These are phyloP conservation scores for Coregonus ussuriensis DNA, from an alignment of 2,797 vertebrate genomes.

Conservation along the genomic window DNA sequence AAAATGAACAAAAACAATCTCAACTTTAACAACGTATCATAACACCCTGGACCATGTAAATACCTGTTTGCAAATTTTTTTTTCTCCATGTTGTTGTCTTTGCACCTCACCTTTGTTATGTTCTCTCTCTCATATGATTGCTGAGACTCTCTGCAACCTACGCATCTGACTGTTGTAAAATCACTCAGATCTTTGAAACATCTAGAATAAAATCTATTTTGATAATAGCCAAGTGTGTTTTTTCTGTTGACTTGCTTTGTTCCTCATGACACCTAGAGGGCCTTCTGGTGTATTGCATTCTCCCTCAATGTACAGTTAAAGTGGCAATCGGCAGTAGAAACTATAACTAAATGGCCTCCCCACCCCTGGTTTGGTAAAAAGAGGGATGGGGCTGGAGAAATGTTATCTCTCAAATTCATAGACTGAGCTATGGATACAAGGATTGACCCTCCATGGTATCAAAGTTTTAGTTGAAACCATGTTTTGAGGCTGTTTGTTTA, in stretches of 20 bases:
- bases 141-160: slow-evolving; percentile 87
- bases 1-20: slow-evolving; percentile 71
- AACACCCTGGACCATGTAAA: slow-evolving; percentile 91
- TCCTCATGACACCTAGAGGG: background rate
- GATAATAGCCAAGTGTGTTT: slow-evolving; percentile 84
- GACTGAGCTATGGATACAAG: too few relatives aligned
- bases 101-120: slow-evolving; percentile 70
- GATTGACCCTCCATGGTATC: too few relatives aligned
- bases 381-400: too few relatives aligned
- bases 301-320: background rate
- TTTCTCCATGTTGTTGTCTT: slow-evolving; percentile 66
- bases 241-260: slow-evolving; percentile 22
- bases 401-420: too few relatives aligned
- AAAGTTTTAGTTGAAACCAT: too few relatives aligned
- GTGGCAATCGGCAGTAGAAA: too few relatives aligned
- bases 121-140: slow-evolving; percentile 83
- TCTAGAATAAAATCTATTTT: slow-evolving; percentile 99
- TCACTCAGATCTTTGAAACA: slow-evolving; percentile 95
- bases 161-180: slow-evolving; percentile 98
- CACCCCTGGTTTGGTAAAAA: too few relatives aligned
- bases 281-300: background rate
- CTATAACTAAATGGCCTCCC: too few relatives aligned
- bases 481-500: too few relatives aligned
- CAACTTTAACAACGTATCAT: slow-evolving; percentile 78
- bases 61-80: slow-evolving; percentile 84